Conservation (phyloP, 2,888 invertebrate genomes). For the Drosophila atroscutellata region DNA sequence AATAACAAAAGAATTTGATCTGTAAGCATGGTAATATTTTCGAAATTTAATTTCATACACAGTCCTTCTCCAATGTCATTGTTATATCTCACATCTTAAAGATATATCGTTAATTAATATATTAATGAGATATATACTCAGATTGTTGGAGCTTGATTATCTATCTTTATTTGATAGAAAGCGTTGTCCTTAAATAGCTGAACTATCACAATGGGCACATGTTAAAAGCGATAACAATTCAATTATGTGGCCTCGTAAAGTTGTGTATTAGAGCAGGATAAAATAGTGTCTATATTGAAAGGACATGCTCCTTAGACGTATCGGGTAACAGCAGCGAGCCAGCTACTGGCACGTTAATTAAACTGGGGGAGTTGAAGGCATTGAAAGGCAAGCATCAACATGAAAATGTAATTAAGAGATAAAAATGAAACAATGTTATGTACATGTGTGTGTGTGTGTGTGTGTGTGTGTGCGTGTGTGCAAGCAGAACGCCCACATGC, state of each 20-base stretch:
- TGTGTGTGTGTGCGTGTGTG: slow-evolving; percentile 6
- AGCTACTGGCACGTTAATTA: slow-evolving; percentile 68
- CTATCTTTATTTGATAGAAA: slow-evolving; percentile 8
- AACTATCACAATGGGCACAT: slow-evolving; percentile 13
- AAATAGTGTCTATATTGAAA: slow-evolving; percentile 24
- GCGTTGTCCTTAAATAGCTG: slow-evolving; percentile 11
- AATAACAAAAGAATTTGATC: neutral
- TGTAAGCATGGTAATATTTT: neutral
- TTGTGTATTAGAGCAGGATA: slow-evolving; percentile 17
- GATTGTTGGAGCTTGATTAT: neutral
- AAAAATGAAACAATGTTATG: slow-evolving; percentile 66
- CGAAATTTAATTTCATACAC: neutral
- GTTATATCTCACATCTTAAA: neutral
- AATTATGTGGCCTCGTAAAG: slow-evolving; percentile 62
- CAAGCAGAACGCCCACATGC: slow-evolving; percentile 24
- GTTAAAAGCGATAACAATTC: slow-evolving; percentile 63
- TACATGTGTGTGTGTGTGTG: neutral
- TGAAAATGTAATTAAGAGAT: slow-evolving; percentile 77
- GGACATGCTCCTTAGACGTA: slow-evolving; percentile 28
- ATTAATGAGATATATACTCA: neutral
- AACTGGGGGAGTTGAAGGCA: slow-evolving; percentile 60
- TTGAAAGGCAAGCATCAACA: slow-evolving; percentile 51
- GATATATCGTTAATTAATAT: neutral
- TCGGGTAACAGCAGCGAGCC: slow-evolving; percentile 10
- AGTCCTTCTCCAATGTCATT: neutral